Evolutionary conservation across 2,113 vertebrate species (phyloP).

Genomic region (Corvus cornix): DNA sequence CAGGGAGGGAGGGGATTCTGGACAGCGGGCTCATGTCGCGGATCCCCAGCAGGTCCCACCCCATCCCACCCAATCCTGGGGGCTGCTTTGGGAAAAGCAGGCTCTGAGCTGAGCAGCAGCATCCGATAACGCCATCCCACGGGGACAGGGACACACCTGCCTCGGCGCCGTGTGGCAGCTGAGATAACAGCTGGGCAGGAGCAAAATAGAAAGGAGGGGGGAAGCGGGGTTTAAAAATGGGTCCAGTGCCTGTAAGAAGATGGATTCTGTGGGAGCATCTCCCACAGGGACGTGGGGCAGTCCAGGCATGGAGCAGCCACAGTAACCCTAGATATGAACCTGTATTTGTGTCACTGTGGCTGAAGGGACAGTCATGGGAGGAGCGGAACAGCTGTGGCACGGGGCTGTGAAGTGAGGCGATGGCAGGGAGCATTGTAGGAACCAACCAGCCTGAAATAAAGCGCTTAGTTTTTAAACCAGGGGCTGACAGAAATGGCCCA

Average conservation of each 20-base stretch:
- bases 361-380: not conserved
- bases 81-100: not conserved
- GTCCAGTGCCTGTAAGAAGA: not conserved
- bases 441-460: not conserved
- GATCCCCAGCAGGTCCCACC: accelerated
- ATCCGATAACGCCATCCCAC: accelerated
- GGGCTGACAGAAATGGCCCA: not conserved
- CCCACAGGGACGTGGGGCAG: not conserved
- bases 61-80: not conserved
- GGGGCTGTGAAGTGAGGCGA: accelerated
- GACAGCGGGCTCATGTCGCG: accelerated
- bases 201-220: conserved; percentile 13
- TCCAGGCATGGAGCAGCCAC: not conserved
- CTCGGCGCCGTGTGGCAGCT: not conserved
- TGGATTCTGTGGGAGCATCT: not conserved
- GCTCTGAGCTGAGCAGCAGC: not conserved
- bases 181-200: conserved; percentile 23
- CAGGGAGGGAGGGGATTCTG: not conserved
- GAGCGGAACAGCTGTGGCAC: not conserved
- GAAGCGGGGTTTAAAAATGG: not conserved
- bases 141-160: conserved; percentile 7
- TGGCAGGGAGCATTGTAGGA: not conserved
- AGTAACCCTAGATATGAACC: not conserved
- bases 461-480: not conserved
- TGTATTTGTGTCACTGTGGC: not conserved